Evolutionary conservation across 1,140 invertebrate species (phyloP), one percentile per base, ranked within the genome.

Genomic region (Ruditapes philippinarum): DNA sequence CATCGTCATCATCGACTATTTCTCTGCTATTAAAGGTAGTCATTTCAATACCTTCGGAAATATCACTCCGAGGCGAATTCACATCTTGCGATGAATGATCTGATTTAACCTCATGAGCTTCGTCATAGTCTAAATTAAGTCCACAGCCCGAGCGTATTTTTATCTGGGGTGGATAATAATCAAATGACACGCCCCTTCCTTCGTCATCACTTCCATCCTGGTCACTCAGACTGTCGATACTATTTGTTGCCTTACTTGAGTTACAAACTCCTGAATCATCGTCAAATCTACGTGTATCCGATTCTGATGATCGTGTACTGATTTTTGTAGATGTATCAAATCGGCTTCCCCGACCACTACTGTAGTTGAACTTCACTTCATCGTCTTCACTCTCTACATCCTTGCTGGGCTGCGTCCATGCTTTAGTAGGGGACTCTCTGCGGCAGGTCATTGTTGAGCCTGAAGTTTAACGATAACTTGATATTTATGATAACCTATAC

Each of bases 1-100:
- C 84, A 51, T 89, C 85, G 14, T 65, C 89, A 40, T 91, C 83
- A 31, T 60, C 57, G 33, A 25, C 79, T 9, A 62, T 57, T 51
- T 81, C 42, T 14, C 51, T 78, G 31, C 45, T 70, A 51, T 38
- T 19, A 74, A 91, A 92, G 19, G 92, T 93, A 22, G 65, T 91
- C 92, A 94, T 91, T 84, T 94, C 92, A 62, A 84, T 90, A 17
- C 86, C 89, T 12, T 78, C 78, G 28, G 68, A 89, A 36, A 85
- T 79, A 65, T 93, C 93, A 90, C 93, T 93, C 0, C 93, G 90
- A 2, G 94, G 93, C 0, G 94, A 95, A 40, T 93, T 89, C 22
- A 91, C 88, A 74, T 90, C 83, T 51, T 85, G 84, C 65, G 92
- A 94, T 12, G 89, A 89, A 51, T 90, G 88, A 31, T 94, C 93